Conservation (phyloP, 2,888 invertebrate genomes). For the Melanostoma scalare region DNA sequence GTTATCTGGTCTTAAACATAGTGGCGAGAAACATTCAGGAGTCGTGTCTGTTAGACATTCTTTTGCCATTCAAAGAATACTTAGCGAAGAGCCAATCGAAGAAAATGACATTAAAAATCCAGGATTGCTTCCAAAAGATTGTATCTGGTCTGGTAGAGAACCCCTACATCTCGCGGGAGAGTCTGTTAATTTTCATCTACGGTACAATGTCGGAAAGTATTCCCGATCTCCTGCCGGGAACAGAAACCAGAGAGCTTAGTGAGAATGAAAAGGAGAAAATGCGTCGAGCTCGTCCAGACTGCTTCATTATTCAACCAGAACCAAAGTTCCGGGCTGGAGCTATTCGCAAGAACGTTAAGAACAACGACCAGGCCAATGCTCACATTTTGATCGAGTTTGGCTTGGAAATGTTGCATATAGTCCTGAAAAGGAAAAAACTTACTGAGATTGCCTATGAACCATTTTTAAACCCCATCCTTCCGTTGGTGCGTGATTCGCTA, state of each 20-base stretch:
- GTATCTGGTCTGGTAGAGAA: conserved; percentile 93
- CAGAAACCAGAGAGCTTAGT: conserved; percentile 82
- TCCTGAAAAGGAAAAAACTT: conserved; percentile 90
- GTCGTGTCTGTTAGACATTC: conserved; percentile 88
- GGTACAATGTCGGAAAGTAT: conserved; percentile 92
- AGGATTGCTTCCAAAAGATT: conserved; percentile 90
- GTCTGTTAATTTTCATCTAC: conserved; percentile 90
- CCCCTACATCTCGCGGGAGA: conserved; percentile 87
- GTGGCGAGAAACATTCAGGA: conserved; percentile 91
- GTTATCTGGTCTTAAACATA: conserved; percentile 92
- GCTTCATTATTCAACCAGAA: conserved; percentile 89
- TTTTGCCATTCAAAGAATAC: conserved; percentile 92
- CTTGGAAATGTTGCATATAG: conserved; percentile 88
- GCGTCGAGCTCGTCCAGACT: conserved; percentile 86
- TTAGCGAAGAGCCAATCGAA: conserved; percentile 90
- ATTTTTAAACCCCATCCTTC: conserved; percentile 92
- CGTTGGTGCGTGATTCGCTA: conserved; percentile 89
- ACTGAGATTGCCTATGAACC: conserved; percentile 84
- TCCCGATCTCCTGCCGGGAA: conserved; percentile 86
- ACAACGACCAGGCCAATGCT: conserved; percentile 89
- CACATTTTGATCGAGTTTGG: conserved; percentile 96
- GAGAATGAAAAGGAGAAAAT: conserved; percentile 84
- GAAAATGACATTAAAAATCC: conserved; percentile 90
- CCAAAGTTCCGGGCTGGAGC: conserved; percentile 87
- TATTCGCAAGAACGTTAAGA: conserved; percentile 85